Base-by-base conservation (phyloP, 2,888 invertebrate genomes). In the Gnatocerus cornutus region DNA sequence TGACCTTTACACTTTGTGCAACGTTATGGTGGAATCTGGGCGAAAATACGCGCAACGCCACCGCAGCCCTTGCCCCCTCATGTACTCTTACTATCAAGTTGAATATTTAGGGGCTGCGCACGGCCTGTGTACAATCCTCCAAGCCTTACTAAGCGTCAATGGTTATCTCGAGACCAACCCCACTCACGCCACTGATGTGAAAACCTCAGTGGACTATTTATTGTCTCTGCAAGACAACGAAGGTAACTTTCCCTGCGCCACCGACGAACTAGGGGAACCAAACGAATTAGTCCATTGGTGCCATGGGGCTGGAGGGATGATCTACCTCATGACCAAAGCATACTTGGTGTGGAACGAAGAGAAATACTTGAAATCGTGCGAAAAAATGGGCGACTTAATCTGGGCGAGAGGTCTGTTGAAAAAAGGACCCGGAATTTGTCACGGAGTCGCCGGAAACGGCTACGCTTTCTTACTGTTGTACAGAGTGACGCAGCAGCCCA, bases 401-500 rank as follows among this genome's bases (percentile, higher is more conserved):
- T 97, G 97, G 97, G 84, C 87, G 13, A 92, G 91, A 80, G 97
- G 97, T 0, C 86, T 97, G 29, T 86, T 97, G 33, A 90, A 88
- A 73, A 97, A 97, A 84, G 96, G 97, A 0, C 95, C 96, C 6
- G 95, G 96, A 0, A 90, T 97, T 69, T 97, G 96, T 80, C 96
- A 97, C 79, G 97, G 97, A 0, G 88, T 95, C 0, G 92, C 93
- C 13, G 95, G 95, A 30, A 94, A 90, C 83, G 95, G 91, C 9
- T 95, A 95, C 83, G 92, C 91, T 0, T 94, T 95, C 77, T 84
- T 96, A 46, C 84, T 95, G 48, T 84, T 95, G 0, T 84, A 96
- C 6, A 75, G 94, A 72, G 84, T 96, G 59, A 94, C 95, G 8
- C 87, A 88, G 6, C 90, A 95, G 72, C 82, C 85, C 4, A 90